A percentile compares a stretch with the other conserved stretches of the same genome.
Conservation (phyloP, 2,797 vertebrate species). For the Sphenodon punctatus region DNA sequence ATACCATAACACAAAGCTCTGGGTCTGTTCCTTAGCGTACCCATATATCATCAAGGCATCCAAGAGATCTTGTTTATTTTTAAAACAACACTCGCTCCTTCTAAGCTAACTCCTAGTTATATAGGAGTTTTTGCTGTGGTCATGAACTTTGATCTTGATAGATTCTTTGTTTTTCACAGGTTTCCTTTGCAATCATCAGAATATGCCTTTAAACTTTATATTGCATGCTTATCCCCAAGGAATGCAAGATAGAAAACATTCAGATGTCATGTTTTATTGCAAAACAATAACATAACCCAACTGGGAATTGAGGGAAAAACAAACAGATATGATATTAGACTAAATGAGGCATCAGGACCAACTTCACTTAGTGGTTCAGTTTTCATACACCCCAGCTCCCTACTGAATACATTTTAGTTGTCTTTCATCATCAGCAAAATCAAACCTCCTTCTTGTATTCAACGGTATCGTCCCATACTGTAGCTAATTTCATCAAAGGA, state of each 20-base stretch:
- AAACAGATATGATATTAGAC: constrained; percentile 37
- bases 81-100: neutral
- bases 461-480: constrained; percentile 62
- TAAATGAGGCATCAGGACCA: constrained; percentile 56
- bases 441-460: constrained; percentile 66
- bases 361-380: constrained; percentile 64
- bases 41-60: neutral
- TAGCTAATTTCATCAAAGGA: constrained; percentile 73
- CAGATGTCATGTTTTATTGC: constrained; percentile 39
- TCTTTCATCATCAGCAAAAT: constrained; percentile 69
- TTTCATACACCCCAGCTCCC: constrained; percentile 54
- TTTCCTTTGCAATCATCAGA: constrained; percentile 39
- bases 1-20: too few species aligned
- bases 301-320: constrained; percentile 42
- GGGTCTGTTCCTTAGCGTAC: too few species aligned
- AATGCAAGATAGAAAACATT: constrained; percentile 37
- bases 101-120: neutral
- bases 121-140: neutral
- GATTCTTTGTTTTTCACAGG: constrained; percentile 18
- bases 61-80: neutral
- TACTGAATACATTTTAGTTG: constrained; percentile 64
- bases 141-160: constrained; percentile 4
- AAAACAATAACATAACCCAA: constrained; percentile 60
- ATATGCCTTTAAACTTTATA: constrained; percentile 32
- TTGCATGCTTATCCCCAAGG: constrained; percentile 13